Evolutionary conservation across 2,888 invertebrate genomes (phyloP), one percentile per base, ranked within the genome.

Genomic region (Flabesymbios commensalis): DNA sequence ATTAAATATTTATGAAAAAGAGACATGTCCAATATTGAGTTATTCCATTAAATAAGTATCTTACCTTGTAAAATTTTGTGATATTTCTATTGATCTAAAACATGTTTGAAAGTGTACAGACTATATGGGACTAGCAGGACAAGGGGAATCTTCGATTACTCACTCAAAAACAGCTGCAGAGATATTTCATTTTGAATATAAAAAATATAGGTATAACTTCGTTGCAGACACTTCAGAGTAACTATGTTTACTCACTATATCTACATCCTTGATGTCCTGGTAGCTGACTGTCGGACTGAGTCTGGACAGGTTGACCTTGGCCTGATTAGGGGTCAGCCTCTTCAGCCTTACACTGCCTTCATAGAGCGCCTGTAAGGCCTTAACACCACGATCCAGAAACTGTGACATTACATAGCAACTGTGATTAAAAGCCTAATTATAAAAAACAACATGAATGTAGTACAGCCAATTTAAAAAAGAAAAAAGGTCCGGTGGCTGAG

Each of bases 221-320:
- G n/a, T n/a, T n/a, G n/a, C n/a, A n/a, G n/a, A n/a, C n/a, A n/a
- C n/a, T n/a, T n/a, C n/a, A n/a, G n/a, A n/a, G n/a, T n/a, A n/a
- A n/a, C n/a, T n/a, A n/a, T n/a, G n/a, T n/a, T 43, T 39, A 54
- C 69, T 64, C 63, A 78, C 79, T 67, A 79, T 54, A 55, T 79
- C 79, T 22, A 74, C 74, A 65, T 72, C 57, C 26, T 60, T 67
- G 29, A 78, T 51, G 17, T 73, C 71, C 3, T 75, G 71, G n/a
- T 74, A 59, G 43, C 64, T 71, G n/a, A 70, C 57, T 3, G 73
- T 64, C 5, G 77, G 70, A 52, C 65, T 74, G 5, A 79, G 67
- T 10, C 70, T 65, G 1, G 64, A 54, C 53, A 76, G 59, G 47
- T 67, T 69, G 24, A 65, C 55, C 42, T 69, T 63, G 7, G 72